Evolutionary conservation across 2,888 invertebrate genomes (phyloP), one percentile per base, ranked within the genome.

Genomic region (Thecophora atra): DNA sequence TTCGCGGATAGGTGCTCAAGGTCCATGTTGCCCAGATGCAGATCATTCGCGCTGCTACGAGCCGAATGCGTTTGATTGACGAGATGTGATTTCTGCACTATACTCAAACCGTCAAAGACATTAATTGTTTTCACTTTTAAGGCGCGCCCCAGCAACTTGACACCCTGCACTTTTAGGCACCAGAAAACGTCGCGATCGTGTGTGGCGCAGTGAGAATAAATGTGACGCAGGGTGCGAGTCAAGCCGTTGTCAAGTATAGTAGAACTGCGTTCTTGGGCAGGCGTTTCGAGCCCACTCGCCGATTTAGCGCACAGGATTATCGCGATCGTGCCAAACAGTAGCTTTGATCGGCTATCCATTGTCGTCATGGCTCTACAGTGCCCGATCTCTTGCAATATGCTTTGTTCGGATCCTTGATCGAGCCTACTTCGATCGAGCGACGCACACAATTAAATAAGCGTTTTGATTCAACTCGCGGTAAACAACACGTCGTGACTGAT

Each of bases 101-200:
- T 83, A 11, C 88, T 86, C 26, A 93, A 87, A 51, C 92, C 92
- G 62, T 92, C 91, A 51, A 90, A 78, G 44, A 93, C 82, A 44
- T 89, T 89, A 52, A 93, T 88, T 47, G 88, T 87, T 72, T 91
- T 90, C 79, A 90, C 88, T 75, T 90, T 88, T 0, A 91, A 85
- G 0, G 92, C 92, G 21, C 92, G 87, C 75, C 92, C 91, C 17
- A 90, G 87, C 54, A 92, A 85, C 80, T 91, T 92, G 0, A 91
- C 87, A 0, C 91, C 91, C 81, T 92, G 91, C 71, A 92, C 87
- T 85, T 93, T 93, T 78, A 93, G 88, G 82, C 93, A 93, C 88
- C 91, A 91, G 77, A 91, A 85, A 68, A 91, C 87, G 80, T 92
- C 91, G 37, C 70, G 62, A 75, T 90, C 88, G 62, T 90, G 89